Evolutionary conservation across 2,888 invertebrate species (phyloP).

Genomic region (Machimus rusticus): DNA sequence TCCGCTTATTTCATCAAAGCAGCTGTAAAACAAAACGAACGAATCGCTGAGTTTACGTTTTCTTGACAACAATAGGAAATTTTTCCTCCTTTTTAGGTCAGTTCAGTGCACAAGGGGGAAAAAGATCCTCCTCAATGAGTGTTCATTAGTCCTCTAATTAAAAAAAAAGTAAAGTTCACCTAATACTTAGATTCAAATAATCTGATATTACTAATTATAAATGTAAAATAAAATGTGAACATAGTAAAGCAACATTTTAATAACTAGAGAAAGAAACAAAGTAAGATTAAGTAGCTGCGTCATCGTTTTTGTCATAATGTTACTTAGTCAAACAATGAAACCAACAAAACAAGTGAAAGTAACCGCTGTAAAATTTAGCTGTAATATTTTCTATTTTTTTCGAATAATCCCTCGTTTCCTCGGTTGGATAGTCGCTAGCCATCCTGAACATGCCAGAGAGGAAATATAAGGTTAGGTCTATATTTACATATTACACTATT

Average conservation of each 20-base stretch:
- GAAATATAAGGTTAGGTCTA: constrained; percentile 16
- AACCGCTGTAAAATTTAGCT: constrained; percentile 36
- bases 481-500: constrained; percentile 33
- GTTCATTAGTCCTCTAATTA: constrained; percentile 22
- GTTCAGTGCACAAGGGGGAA: neutral
- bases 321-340: constrained; percentile 32
- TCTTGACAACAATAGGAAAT: neutral
- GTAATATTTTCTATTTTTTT: constrained; percentile 37
- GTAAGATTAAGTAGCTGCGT: constrained; percentile 39
- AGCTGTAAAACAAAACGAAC: neutral
- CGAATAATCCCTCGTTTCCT: neutral
- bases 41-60: neutral
- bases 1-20: neutral
- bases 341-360: constrained; percentile 4
- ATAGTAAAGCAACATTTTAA: constrained; percentile 23
- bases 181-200: constrained; percentile 4
- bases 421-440: neutral
- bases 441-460: neutral
- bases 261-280: constrained; percentile 8
- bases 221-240: constrained; percentile 24
- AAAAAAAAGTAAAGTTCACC: neutral
- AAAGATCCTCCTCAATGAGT: neutral
- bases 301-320: constrained; percentile 34
- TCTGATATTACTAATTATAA: constrained; percentile 18
- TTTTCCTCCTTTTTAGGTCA: neutral